Base-by-base conservation (phyloP, 2,113 vertebrate species). In the Ictalurus furcatus region DNA sequence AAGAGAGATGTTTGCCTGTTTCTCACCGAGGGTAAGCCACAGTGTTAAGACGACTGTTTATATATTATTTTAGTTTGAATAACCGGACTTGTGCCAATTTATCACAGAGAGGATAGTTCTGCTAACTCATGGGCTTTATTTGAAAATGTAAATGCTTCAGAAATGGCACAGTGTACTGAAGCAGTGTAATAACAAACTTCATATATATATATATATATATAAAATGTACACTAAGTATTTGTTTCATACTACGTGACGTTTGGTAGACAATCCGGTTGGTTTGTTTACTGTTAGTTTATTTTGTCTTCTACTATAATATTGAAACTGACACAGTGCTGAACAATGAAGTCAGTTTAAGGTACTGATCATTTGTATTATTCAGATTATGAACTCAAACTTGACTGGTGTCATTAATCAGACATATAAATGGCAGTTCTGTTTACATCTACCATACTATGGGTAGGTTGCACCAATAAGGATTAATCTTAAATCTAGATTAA, bases 1-100 rank as follows among this genome's bases (percentile, higher is more conserved):
- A 9, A 37, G 37, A 79, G 4, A 69, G 23, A 7, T 65, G 12
- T 81, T 74, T 71, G 71, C 81, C 8, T 84, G 81, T 67, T 71
- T 82, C 11, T 28, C n/a, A 54, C 28, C 17, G 13, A 86, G 78
- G 11, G 17, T 82, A 71, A 71, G 52, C 8, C 74, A 81, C 1
- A 28, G 54, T 56, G 58, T 78, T 69, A 82, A 11, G 28, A 61
- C 21, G 74, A 81, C 2, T 34, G 52, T 69, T 19, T 37, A 40
- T 89, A 37, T 11, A 52, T 84, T 23, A 30, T 28, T 16, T 34
- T 9, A 52, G 56, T 84, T 11, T 56, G 28, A 73, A 37, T 25
- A 89, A 54, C 23, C 65, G 44, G 28, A 84, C 40, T 54, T 21
- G 69, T 85, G 52, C 81, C 28, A 9, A 74, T 86, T 69, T 79